Conservation (phyloP, 2,888 invertebrate genomes). For the Drosophila leonis region DNA sequence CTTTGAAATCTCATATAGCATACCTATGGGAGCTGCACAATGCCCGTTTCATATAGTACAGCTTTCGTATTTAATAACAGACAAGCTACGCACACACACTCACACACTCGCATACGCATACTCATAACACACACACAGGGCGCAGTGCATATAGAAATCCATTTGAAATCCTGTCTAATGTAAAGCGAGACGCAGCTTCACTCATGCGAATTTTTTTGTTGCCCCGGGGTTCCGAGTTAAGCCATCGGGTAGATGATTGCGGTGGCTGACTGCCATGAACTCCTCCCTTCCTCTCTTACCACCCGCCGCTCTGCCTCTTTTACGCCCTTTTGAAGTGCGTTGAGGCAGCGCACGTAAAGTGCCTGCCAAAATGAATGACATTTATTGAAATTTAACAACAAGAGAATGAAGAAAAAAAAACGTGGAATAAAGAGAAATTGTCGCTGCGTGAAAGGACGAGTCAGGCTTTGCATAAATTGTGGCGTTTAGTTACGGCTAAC, state of each 20-base stretch:
- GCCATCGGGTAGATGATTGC: constrained; percentile 8
- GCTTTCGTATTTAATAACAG: constrained; percentile 69
- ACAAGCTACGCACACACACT: background rate
- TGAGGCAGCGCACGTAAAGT: constrained; percentile 70
- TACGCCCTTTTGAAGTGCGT: constrained; percentile 60
- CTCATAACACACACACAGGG: constrained; percentile 16
- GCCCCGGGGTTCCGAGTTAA: constrained; percentile 14
- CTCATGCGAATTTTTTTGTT: constrained; percentile 55
- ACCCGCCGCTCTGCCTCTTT: background rate
- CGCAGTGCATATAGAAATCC: constrained; percentile 66
- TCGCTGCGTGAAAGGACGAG: constrained; percentile 42
- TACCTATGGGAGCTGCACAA: constrained; percentile 27
- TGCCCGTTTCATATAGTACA: constrained; percentile 35
- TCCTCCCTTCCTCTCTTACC: constrained; percentile 4
- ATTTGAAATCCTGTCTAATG: constrained; percentile 71
- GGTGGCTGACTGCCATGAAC: constrained; percentile 6
- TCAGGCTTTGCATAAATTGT: constrained; percentile 65
- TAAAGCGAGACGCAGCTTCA: constrained; percentile 49
- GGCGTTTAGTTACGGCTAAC: constrained; percentile 74
- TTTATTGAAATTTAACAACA: constrained; percentile 75
- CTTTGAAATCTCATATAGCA: constrained; percentile 23
- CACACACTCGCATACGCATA: constrained; percentile 11
- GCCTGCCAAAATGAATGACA: constrained; percentile 81
- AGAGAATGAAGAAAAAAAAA: constrained; percentile 20
- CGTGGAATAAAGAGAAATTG: constrained; percentile 42